phyloP scores from a whole-genome alignment of 2,888 invertebrate genomes.

The Petrophora chlorosata region DNA sequence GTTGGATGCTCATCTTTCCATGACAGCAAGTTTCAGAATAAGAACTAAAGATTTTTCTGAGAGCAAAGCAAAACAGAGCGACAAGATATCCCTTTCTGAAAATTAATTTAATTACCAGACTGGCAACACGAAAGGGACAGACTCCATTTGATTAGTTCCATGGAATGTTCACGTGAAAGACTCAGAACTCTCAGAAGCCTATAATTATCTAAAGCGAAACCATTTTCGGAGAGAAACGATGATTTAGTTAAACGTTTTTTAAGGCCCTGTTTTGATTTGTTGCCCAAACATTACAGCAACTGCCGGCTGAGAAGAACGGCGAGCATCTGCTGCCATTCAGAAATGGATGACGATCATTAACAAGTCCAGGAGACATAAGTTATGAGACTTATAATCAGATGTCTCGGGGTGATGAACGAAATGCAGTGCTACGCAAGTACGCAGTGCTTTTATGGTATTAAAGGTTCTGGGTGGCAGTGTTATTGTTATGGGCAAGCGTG shows the following conservation, averaged over 20 bases:
- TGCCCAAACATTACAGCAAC: conserved; percentile 62
- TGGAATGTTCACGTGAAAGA: conserved; percentile 58
- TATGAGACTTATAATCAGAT: too few species aligned
- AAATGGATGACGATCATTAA: conserved; percentile 2
- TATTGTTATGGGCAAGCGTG: too few species aligned
- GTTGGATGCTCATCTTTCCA: too few species aligned
- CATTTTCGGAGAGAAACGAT: conserved; percentile 75
- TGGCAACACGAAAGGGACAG: conserved; percentile 33
- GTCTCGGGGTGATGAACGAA: too few species aligned
- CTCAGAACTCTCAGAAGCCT: conserved; percentile 60
- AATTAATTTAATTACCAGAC: conserved; percentile 32
- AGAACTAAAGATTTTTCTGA: neutral
- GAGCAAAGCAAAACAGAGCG: conserved; percentile 8
- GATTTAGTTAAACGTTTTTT: conserved; percentile 80
- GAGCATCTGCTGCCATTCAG: conserved; percentile 31
- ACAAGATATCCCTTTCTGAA: conserved; percentile 26
- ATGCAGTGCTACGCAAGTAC: too few species aligned
- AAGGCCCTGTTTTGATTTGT: conserved; percentile 78
- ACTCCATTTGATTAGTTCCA: conserved; percentile 63
- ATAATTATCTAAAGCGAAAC: conserved; percentile 80
- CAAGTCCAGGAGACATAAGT: too few species aligned
- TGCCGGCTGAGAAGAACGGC: conserved; percentile 39
- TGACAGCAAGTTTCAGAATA: too few species aligned
- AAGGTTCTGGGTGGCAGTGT: too few species aligned
- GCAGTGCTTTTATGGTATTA: too few species aligned